These are phyloP conservation scores for Neoniphon sammara DNA, from an alignment of 2,797 vertebrate genomes.

Conservation along the genomic window DNA sequence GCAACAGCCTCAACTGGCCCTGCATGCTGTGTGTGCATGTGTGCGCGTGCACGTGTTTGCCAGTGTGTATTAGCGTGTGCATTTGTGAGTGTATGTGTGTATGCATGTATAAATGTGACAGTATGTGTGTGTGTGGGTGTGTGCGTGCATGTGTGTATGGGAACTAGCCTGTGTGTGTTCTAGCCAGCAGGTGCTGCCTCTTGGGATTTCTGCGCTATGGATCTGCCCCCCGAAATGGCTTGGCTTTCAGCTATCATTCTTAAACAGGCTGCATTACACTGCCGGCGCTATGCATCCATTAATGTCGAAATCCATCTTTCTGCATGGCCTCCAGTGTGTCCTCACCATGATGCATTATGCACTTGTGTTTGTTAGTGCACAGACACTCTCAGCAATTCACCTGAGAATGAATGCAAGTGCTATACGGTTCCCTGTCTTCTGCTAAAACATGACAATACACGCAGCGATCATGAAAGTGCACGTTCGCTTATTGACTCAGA, in stretches of 20 bases:
- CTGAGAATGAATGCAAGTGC: conserved; percentile 7
- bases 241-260: conserved; percentile 59
- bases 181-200: conserved; percentile 74
- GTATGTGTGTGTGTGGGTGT: conserved; percentile 20
- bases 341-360: conserved; percentile 4
- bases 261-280: conserved; percentile 52
- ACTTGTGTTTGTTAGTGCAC: conserved; percentile 6
- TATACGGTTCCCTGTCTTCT: conserved; percentile 19
- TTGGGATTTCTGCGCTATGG: conserved; percentile 64
- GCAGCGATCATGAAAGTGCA: conserved; percentile 60
- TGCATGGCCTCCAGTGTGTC: conserved; percentile 45
- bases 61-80: neutral
- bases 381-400: conserved; percentile 8
- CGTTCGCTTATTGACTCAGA: conserved; percentile 25
- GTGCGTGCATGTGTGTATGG: conserved; percentile 26
- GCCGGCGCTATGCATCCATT: conserved; percentile 35
- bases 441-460: conserved; percentile 59
- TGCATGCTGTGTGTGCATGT: conserved; percentile 46
- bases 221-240: conserved; percentile 40
- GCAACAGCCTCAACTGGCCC: conserved; percentile 63
- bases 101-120: conserved; percentile 5
- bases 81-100: neutral
- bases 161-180: conserved; percentile 43
- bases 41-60: neutral
- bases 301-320: conserved; percentile 38